Percentiles rank a stretch among this genome's conserved stretches.
Conservation (phyloP, 1,140 invertebrate species). For the Solenopsis fugax region DNA sequence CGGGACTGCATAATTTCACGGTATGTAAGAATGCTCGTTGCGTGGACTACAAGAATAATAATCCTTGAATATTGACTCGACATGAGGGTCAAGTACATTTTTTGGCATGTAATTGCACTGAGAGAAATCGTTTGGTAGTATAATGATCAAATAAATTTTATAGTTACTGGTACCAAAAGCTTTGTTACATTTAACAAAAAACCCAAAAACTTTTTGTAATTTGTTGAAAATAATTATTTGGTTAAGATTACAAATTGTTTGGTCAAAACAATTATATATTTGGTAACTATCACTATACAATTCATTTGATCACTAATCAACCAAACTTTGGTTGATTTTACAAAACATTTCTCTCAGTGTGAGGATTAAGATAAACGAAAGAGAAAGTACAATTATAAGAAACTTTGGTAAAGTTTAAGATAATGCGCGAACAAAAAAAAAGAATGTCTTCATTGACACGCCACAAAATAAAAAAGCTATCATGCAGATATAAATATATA, state of each 20-base stretch:
- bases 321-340: no score
- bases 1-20: constrained; percentile 6
- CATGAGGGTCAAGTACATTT: constrained; percentile 17
- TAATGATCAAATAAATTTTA: no score
- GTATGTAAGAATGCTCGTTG: constrained; percentile 41
- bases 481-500: background rate
- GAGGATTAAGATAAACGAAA: background rate
- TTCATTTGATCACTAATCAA: no score
- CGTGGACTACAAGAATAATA: constrained; percentile 29
- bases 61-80: constrained; percentile 37
- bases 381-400: background rate
- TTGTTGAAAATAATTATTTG: no score
- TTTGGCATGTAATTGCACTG: background rate
- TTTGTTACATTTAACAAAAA: no score
- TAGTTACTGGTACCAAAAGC: no score
- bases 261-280: no score
- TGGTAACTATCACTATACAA: no score
- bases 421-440: background rate
- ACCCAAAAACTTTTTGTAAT: no score
- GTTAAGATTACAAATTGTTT: no score
- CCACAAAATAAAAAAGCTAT: background rate
- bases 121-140: no score
- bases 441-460: background rate
- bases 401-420: background rate
- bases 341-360: no score